Evolutionary conservation across 2,888 invertebrate species (phyloP).

Genomic region (Hesperia comma): DNA sequence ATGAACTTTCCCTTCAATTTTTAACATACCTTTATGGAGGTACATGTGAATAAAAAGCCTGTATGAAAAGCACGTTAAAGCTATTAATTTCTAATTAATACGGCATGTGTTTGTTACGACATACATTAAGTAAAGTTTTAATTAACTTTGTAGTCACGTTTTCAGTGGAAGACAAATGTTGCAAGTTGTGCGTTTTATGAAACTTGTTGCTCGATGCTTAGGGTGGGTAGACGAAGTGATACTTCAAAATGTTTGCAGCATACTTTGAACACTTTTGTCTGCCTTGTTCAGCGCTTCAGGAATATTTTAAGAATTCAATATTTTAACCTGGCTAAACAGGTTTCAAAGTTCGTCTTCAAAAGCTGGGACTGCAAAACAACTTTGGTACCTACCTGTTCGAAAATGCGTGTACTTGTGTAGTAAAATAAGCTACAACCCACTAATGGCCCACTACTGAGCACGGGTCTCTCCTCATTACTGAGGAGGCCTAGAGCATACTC

Average conservation of each 20-base stretch:
- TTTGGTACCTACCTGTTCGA: no score
- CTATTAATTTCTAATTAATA: slow-evolving; percentile 1
- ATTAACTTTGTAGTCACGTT: slow-evolving; percentile 35
- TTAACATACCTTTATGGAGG: no score
- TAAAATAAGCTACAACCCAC: no score
- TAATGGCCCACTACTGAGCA: no score
- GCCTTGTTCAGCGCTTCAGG: neutral
- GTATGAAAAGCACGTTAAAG: neutral
- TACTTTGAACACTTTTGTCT: slow-evolving; percentile 5
- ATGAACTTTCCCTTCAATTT: no score
- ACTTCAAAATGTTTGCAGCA: slow-evolving; percentile 18
- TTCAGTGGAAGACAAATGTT: slow-evolving; percentile 33
- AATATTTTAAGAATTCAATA: neutral
- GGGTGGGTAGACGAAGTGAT: slow-evolving; percentile 2
- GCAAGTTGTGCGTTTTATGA: slow-evolving; percentile 31
- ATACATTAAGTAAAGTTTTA: slow-evolving; percentile 33
- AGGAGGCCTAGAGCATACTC: no score
- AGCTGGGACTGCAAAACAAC: no score
- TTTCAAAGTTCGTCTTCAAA: no score
- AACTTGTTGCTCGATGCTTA: slow-evolving; percentile 31
- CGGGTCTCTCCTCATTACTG: no score
- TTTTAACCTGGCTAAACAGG: neutral
- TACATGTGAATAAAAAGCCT: no score
- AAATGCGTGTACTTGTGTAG: no score
- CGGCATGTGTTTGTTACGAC: slow-evolving; percentile 8